Percentiles rank a stretch among this genome's conserved stretches.
Conservation (phyloP, 2,888 invertebrate genomes). For the Drosophila limbata region DNA sequence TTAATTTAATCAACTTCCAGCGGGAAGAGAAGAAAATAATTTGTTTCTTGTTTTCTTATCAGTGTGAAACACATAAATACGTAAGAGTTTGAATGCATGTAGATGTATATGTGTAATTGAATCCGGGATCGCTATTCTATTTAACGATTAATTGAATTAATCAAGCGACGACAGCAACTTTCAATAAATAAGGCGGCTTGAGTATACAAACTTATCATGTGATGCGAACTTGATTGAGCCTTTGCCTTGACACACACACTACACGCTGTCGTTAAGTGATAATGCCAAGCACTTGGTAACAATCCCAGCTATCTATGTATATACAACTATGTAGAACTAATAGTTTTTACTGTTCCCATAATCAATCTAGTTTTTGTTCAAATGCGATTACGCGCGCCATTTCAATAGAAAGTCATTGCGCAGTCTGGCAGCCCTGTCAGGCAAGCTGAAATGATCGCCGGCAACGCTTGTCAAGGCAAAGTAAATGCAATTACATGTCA, state of each 20-base stretch:
- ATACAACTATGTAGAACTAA: constrained; percentile 8
- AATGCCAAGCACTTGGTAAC: constrained; percentile 54
- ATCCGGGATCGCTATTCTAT: constrained; percentile 72
- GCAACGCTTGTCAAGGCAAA: not conserved
- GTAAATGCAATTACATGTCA: no score
- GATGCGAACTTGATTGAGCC: constrained; percentile 59
- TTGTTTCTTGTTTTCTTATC: constrained; percentile 27
- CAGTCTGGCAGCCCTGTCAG: not conserved
- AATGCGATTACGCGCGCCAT: constrained; percentile 11
- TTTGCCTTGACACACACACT: constrained; percentile 63
- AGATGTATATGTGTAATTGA: constrained; percentile 37
- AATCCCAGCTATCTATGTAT: not conserved
- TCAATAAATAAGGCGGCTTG: constrained; percentile 16
- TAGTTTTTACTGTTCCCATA: constrained; percentile 22
- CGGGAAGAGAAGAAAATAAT: constrained; percentile 1
- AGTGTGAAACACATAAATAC: not conserved
- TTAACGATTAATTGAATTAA: constrained; percentile 69
- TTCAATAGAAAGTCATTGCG: not conserved
- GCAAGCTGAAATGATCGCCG: constrained; percentile 16
- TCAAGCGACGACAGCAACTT: constrained; percentile 43
- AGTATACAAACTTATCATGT: constrained; percentile 57
- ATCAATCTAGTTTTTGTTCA: constrained; percentile 13
- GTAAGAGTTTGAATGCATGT: not conserved
- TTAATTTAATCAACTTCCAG: constrained; percentile 12
- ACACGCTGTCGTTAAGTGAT: constrained; percentile 52